Evolutionary conservation across 2,113 vertebrate species (phyloP).

Genomic region (Coptodon bakossiorum): DNA sequence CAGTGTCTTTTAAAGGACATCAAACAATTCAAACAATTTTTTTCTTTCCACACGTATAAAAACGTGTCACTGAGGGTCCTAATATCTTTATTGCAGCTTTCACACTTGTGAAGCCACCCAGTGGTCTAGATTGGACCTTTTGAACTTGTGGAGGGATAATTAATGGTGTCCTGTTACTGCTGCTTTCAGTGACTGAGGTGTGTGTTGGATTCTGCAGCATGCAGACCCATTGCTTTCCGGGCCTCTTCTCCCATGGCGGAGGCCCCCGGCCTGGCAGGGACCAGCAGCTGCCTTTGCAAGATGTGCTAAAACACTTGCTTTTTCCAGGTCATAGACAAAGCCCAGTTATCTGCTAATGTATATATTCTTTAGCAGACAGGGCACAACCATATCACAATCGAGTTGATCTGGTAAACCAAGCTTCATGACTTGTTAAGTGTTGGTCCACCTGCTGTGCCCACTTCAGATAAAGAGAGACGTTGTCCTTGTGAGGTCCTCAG

Average conservation of each 20-base stretch:
- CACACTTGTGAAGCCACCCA: not conserved
- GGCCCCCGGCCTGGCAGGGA: not conserved
- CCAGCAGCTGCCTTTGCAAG: not conserved
- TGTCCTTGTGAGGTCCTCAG: not conserved
- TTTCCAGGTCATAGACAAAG: not conserved
- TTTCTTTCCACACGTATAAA: not conserved
- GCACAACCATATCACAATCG: not conserved
- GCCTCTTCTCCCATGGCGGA: not conserved
- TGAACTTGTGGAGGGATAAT: not conserved
- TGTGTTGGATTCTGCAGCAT: not conserved
- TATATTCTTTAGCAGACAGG: not conserved
- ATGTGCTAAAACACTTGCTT: not conserved
- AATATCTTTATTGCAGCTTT: not conserved
- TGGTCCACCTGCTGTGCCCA: not conserved
- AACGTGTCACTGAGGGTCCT: not conserved
- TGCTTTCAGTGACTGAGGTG: not conserved
- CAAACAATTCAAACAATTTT: not conserved
- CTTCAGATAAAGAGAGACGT: not conserved
- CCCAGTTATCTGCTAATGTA: not conserved
- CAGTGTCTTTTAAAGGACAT: not conserved
- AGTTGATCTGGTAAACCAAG: not conserved
- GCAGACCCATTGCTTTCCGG: not conserved
- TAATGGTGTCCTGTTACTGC: not conserved
- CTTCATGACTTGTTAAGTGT: not conserved
- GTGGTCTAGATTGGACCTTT: not conserved